Conservation (phyloP, 2,888 invertebrate genomes). For the Atethmia centrago region DNA sequence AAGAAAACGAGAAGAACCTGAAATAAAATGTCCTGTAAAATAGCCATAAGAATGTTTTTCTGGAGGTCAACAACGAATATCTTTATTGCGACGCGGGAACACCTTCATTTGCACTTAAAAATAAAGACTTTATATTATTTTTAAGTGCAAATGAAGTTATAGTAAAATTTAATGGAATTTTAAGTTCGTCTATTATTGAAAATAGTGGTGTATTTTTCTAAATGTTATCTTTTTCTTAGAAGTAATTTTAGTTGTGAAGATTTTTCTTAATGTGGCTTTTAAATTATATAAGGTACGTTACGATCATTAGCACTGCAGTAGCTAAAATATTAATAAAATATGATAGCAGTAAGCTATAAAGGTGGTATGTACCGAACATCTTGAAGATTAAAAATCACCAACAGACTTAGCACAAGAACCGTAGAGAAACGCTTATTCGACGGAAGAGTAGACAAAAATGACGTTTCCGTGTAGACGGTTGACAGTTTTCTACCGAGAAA, state of each 20-base stretch:
- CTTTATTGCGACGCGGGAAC: slow-evolving; percentile 35
- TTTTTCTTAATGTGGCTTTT: not conserved
- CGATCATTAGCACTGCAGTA: not conserved
- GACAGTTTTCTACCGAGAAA: too few species aligned
- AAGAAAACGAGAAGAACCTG: not conserved
- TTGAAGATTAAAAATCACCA: not conserved
- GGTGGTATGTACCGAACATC: not conserved
- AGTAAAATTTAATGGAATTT: slow-evolving; percentile 50
- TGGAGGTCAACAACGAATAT: slow-evolving; percentile 39
- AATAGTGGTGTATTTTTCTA: not conserved
- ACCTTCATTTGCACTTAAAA: slow-evolving; percentile 60
- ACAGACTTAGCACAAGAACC: too few species aligned
- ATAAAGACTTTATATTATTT: slow-evolving; percentile 55
- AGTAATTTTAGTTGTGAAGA: not conserved
- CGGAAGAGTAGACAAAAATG: too few species aligned
- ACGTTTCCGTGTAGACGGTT: too few species aligned
- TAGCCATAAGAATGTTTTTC: slow-evolving; percentile 33
- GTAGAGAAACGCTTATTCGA: too few species aligned
- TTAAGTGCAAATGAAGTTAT: too few species aligned
- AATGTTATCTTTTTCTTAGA: not conserved
- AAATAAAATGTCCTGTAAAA: slow-evolving; percentile 39
- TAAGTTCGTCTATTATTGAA: slow-evolving; percentile 34
- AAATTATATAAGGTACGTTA: not conserved
- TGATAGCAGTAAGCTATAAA: not conserved
- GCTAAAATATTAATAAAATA: too few species aligned